Conservation (phyloP, 1,140 invertebrate species). For the Drosophila santomea region DNA sequence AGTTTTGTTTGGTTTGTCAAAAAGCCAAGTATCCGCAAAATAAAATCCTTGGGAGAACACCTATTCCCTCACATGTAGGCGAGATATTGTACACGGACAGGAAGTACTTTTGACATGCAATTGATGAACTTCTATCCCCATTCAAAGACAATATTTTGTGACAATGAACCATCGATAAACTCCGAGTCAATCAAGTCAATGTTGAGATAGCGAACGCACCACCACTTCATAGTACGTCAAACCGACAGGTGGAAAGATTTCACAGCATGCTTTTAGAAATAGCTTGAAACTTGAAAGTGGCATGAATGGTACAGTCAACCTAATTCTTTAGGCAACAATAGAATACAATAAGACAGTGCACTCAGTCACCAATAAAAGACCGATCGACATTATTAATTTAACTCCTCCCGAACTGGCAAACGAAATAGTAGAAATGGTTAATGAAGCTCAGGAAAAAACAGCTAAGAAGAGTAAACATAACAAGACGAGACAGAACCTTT, state of each 20-base stretch:
- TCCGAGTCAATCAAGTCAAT: slow-evolving; percentile 4
- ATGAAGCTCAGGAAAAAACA: too few species aligned
- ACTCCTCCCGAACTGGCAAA: too few species aligned
- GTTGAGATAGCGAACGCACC: slow-evolving; percentile 6
- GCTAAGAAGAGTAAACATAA: too few species aligned
- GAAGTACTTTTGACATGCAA: slow-evolving; percentile 1
- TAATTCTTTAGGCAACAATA: too few species aligned
- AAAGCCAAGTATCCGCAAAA: slow-evolving; percentile 7
- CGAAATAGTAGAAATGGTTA: too few species aligned
- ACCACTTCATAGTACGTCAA: slow-evolving; percentile 7
- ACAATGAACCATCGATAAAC: slow-evolving; percentile 5
- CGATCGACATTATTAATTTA: too few species aligned
- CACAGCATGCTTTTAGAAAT: slow-evolving; percentile 10
- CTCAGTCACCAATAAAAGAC: too few species aligned
- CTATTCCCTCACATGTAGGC: slow-evolving; percentile 8
- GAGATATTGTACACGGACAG: background rate
- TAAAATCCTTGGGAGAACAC: background rate
- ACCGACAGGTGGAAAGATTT: slow-evolving; percentile 9
- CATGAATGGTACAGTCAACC: too few species aligned
- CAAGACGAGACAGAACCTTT: too few species aligned
- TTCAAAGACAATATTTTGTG: background rate
- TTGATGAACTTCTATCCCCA: background rate
- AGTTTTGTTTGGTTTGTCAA: slow-evolving; percentile 3
- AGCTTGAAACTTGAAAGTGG: background rate
- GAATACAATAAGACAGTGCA: too few species aligned